Evolutionary conservation across 1,140 invertebrate genomes (phyloP), one percentile per base, ranked within the genome.

Genomic region (Eriocheir sinensis): DNA sequence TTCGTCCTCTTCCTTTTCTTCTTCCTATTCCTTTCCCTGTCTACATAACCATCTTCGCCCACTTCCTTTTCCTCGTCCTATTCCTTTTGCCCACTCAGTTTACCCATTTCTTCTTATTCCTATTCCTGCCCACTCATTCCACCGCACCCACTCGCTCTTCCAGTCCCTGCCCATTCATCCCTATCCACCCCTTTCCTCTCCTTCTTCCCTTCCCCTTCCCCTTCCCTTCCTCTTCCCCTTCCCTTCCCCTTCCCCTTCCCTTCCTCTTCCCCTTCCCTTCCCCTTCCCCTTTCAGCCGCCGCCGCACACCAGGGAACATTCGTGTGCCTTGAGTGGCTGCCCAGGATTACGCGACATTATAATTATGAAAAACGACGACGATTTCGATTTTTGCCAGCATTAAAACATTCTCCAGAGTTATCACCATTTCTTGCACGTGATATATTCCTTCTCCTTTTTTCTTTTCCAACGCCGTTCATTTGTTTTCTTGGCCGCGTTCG

Each of bases 371-470:
- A 86, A 83, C 53, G 81, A 44, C 41, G 38, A 48, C 36, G 91
- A 93, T 86, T 93, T 53, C 38, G 81, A 92, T 92, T 92, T 92
- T n/a, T 93, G n/a, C 85, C 48, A 53, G 90, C 80, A 91, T 91
- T 40, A 91, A 80, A 80, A 38, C 41, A 81, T 80, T 80, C 81
- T 60, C 80, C 44, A 91, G 34, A 91, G 41, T n/a, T 72, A 72
- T 72, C 21, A 21, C 27, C n/a, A 72, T 72, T 72, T n/a, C 60
- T 72, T 72, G 60, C 27, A 21, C 21, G n/a, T n/a, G 27, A n/a
- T 72, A 27, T 6, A 27, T 9, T n/a, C 60, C 60, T 15, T 15
- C 12, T 15, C 12, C n/a, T 83, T 83, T 83, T 83, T 83, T 83
- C 6, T 72, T 72, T 72, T 72, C 27, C 17, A 4, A 4, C 27